Conservation (phyloP, 2,113 vertebrate genomes). For the Tympanuchus pallidicinctus region DNA sequence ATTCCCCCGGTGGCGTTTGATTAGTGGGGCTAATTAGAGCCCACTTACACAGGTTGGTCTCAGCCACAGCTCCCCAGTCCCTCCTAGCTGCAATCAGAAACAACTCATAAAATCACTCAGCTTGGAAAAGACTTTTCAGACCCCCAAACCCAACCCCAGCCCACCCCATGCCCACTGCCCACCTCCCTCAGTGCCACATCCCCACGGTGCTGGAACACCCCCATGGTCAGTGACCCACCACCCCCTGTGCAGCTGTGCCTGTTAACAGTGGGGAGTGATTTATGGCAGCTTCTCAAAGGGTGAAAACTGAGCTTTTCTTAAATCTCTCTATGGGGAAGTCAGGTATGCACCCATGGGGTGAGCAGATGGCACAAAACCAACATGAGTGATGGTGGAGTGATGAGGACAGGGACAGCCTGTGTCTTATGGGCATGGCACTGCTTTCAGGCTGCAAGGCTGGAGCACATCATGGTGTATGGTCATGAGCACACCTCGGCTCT, state of each 20-base stretch:
- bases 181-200: too few relatives aligned
- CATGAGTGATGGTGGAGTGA: accelerated
- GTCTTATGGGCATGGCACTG: background rate
- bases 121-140: too few relatives aligned
- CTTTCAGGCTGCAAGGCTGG: too few relatives aligned
- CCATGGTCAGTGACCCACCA: too few relatives aligned
- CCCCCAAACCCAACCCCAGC: too few relatives aligned
- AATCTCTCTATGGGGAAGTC: background rate
- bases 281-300: background rate
- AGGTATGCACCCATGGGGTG: accelerated
- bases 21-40: background rate
- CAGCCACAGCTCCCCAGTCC: background rate
- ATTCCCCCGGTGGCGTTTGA: background rate
- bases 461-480: too few relatives aligned
- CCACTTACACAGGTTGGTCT: background rate
- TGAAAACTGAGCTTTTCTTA: background rate
- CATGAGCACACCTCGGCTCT: background rate
- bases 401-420: background rate
- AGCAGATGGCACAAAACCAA: background rate
- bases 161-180: too few relatives aligned
- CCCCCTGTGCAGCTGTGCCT: background rate
- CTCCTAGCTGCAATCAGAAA: background rate
- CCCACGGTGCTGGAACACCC: too few relatives aligned
- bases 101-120: too few relatives aligned
- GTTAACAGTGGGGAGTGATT: background rate